Percentiles rank a stretch among this genome's conserved stretches.
phyloP scores from a whole-genome alignment of 1,140 invertebrate species.

The Drosophila funebris region DNA sequence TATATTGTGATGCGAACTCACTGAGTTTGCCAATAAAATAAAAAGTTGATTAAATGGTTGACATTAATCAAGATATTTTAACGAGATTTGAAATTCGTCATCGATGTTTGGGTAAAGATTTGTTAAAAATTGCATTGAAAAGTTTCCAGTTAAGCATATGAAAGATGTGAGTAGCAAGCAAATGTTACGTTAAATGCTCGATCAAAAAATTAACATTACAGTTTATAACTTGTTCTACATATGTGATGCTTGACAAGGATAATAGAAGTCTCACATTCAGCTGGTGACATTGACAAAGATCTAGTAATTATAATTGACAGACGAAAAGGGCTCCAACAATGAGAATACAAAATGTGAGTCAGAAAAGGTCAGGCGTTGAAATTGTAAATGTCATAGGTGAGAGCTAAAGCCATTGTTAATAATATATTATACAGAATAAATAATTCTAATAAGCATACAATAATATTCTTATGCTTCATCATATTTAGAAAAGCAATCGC shows the following conservation, averaged over 20 bases:
- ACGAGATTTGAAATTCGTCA: too few species aligned
- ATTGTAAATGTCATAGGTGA: background rate
- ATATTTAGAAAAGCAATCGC: background rate
- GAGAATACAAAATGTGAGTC: background rate
- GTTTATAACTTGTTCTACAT: background rate
- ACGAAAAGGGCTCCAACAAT: conserved; percentile 15
- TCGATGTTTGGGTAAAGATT: too few species aligned
- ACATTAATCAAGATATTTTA: too few species aligned
- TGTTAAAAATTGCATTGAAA: too few species aligned
- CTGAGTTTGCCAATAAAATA: background rate
- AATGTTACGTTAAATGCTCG: too few species aligned
- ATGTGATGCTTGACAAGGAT: background rate
- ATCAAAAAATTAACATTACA: background rate
- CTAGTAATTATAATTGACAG: conserved; percentile 16
- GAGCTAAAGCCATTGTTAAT: conserved; percentile 2
- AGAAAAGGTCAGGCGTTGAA: conserved; percentile 17
- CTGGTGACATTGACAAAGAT: background rate
- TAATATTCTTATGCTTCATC: background rate
- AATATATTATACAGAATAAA: conserved; percentile 13
- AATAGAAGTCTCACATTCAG: background rate
- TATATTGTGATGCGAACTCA: too few species aligned
- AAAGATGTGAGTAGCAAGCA: too few species aligned
- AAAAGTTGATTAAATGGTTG: too few species aligned
- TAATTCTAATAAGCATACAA: conserved; percentile 18
- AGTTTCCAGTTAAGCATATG: too few species aligned